Base-by-base conservation (phyloP, 2,888 invertebrate species). In the Lymantria dispar region DNA sequence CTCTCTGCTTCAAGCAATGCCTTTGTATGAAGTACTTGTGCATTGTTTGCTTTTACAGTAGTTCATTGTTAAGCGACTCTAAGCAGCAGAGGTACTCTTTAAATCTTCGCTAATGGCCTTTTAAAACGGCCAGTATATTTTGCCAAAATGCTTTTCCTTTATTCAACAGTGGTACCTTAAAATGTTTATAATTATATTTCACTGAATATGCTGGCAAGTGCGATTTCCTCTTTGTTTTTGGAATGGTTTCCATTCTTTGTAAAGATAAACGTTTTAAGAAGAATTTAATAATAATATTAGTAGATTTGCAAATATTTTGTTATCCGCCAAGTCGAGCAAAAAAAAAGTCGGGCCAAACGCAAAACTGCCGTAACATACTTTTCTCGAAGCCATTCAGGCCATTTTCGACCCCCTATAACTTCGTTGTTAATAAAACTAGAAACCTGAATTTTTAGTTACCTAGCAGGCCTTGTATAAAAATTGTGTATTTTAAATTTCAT, bases 41-140 rank as follows among this genome's bases (percentile, higher is more conserved):
- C 76, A 76, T 78, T 80, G 81, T 82, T 80, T 75, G 69, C 78
- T 68, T 80, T 83, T 82, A 81, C 65, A 62, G 68, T 67, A 70
- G 72, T 76, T 78, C 79, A 83, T 83, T 85, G 85, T 82, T 76
- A 80, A 76, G 73, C 79, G 75, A 80, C 81, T 82, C 69, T 80
- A 83, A 81, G 76, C 80, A 80, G 72, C 70, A 62, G 70, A 76
- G 77, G 76, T 76, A 80, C 81, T 81, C 83, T 81, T 83, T 85
- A 86, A 85, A 86, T 86, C 85, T 85, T 83, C 82, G 62, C 76
- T 85, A 85, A 86, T 85, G 83, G 80, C 75, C 84, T 81, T 84
- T 83, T 85, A 83, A 85, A 86, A 80, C 77, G 78, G 64, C 77
- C 80, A 75, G 80, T 84, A 83, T 80, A 83, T 85, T 80, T 74